Conservation (phyloP, 2,797 vertebrate species). For the Adrianichthys oophorus region DNA sequence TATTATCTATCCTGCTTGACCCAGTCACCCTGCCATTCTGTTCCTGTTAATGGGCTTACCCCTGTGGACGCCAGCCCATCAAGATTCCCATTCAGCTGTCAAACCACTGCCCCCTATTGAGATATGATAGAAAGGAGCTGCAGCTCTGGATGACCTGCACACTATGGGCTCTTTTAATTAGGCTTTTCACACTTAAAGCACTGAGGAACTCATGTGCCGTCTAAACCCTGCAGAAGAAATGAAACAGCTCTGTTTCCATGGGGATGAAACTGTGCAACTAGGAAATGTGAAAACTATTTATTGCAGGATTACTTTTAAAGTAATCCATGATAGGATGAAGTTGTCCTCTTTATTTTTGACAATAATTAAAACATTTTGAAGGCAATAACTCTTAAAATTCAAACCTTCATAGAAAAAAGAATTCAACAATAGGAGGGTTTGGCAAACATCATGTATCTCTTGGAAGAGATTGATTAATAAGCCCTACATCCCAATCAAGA, state of each 20-base stretch:
- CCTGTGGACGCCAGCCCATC: conserved; percentile 63
- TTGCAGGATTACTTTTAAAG: no score
- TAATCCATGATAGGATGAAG: no score
- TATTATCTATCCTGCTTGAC: conserved; percentile 60
- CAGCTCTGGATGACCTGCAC: conserved; percentile 45
- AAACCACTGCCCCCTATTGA: conserved; percentile 43
- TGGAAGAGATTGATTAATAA: no score
- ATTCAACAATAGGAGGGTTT: no score
- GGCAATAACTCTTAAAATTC: no score
- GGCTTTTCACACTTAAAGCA: conserved; percentile 20
- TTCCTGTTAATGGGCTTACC: conserved; percentile 63
- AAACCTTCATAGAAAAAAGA: no score
- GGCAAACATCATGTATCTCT: no score
- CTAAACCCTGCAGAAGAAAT: conserved; percentile 2
- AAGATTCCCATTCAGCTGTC: conserved; percentile 68
- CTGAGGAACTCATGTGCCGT: not conserved
- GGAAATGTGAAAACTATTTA: no score
- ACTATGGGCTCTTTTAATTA: conserved; percentile 33
- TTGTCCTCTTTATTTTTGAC: no score
- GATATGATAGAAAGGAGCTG: conserved; percentile 48
- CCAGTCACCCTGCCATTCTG: conserved; percentile 60
- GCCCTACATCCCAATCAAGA: no score
- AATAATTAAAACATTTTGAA: no score
- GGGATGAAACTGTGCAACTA: not conserved
- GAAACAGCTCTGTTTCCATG: not conserved